Evolutionary conservation across 2,113 vertebrate species (phyloP).

Genomic region (Varanus komodoensis): DNA sequence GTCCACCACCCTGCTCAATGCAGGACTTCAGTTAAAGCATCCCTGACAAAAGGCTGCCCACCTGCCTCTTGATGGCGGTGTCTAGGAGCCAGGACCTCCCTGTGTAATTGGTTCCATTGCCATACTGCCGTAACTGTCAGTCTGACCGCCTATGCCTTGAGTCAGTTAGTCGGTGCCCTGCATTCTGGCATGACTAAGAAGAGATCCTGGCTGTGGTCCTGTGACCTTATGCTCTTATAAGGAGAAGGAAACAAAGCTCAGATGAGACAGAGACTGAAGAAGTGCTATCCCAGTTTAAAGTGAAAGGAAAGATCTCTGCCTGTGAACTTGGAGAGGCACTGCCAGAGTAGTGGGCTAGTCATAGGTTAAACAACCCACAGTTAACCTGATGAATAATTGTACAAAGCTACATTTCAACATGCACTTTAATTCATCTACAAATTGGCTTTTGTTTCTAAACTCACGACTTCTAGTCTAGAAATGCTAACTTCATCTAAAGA

Average conservation of each 20-base stretch:
- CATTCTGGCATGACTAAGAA: no score
- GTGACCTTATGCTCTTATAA: neutral
- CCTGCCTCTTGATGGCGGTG: no score
- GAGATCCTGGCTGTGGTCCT: no score
- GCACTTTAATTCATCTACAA: neutral
- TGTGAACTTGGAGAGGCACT: neutral
- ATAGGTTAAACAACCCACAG: neutral
- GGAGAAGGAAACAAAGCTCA: neutral
- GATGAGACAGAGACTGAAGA: neutral
- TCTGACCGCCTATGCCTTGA: no score
- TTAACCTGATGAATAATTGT: neutral
- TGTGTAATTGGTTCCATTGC: no score
- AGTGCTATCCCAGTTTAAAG: neutral
- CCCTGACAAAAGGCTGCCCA: no score
- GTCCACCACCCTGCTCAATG: no score
- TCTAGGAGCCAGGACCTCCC: no score
- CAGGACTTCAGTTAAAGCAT: no score
- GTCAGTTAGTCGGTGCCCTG: no score
- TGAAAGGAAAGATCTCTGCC: neutral
- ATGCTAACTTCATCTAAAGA: conserved; percentile 6
- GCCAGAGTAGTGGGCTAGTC: no score
- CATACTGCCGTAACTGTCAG: no score
- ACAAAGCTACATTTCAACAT: neutral
- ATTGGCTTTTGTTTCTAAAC: conserved; percentile 1
- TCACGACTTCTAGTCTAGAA: neutral